Base-by-base conservation (phyloP, 2,888 invertebrate species). In the Chironomus tentans region DNA sequence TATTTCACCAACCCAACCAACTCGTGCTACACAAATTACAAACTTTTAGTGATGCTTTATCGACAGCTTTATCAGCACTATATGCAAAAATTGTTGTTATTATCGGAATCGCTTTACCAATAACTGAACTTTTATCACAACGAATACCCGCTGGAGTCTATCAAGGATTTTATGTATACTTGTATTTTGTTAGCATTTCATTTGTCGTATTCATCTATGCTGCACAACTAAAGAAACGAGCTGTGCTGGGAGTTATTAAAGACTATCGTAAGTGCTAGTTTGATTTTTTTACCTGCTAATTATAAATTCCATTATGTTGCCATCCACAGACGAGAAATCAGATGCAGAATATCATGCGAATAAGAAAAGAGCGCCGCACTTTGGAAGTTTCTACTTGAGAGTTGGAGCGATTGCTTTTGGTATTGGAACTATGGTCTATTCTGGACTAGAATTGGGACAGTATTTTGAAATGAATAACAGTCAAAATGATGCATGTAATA, bases 41-140 rank as follows among this genome's bases (percentile, higher is more conserved):
- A 4, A 38, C 18, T 38, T 84, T 78, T 81, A 91, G 90, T 80
- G 92, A 92, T 83, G 89, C 90, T 61, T 82, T 92, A 77, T 90
- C 91, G 78, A 88, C 89, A 77, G 89, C 91, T 4, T 83, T 94
- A 65, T 94, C 94, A 61, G 92, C 92, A 2, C 86, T 95, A 38
- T 96, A 95, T 83, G 93, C 92, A 76, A 94, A 95, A 82, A 85
- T 95, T 13, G 83, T 96, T 77, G 92, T 95, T 13, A 91, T 95
- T 4, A 85, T 93, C 78, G 94, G 94, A 7, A 88, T 94, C 56
- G 93, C 94, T 15, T 90, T 96, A 80, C 95, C 95, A 3, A 88
- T 95, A 77, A 93, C 95, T 3, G 93, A 95, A 85, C 92, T 93
- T 72, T 91, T 94, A 78, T 91, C 93, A 3, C 87, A 88, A 70